phyloP scores from a whole-genome alignment of 1,140 invertebrate species.

The Hycleus phaleratus region DNA sequence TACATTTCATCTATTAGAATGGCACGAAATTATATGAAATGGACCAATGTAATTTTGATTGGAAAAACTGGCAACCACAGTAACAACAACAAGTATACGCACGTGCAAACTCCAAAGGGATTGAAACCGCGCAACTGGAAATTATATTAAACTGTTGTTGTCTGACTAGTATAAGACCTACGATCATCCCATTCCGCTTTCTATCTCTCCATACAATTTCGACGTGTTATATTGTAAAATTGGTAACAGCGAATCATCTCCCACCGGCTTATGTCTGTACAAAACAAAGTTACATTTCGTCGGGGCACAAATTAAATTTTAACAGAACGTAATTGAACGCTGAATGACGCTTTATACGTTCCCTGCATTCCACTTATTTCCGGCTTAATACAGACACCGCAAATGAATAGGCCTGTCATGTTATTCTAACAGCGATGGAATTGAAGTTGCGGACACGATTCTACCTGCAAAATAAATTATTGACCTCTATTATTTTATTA shows the following conservation, averaged over 20 bases:
- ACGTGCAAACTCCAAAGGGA: constrained; percentile 36
- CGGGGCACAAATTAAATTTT: constrained; percentile 40
- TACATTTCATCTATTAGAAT: not conserved
- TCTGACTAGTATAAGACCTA: constrained; percentile 7
- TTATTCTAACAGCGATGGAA: constrained; percentile 18
- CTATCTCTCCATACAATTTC: not conserved
- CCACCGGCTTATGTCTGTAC: constrained; percentile 29
- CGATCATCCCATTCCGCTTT: not conserved
- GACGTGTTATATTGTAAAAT: constrained; percentile 3
- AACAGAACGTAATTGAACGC: constrained; percentile 40
- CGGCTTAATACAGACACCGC: constrained; percentile 37
- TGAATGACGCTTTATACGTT: constrained; percentile 31
- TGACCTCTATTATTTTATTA: not conserved
- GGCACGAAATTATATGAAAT: not conserved
- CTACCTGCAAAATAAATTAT: not conserved
- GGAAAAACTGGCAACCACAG: constrained; percentile 31
- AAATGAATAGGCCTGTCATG: constrained; percentile 32
- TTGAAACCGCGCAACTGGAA: constrained; percentile 36
- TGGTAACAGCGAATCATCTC: constrained; percentile 19
- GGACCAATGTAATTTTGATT: constrained; percentile 17
- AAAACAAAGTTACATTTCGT: constrained; percentile 41
- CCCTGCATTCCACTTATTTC: constrained; percentile 36
- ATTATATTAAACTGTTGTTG: constrained; percentile 36
- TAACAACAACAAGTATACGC: constrained; percentile 14
- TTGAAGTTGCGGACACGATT: constrained; percentile 2